phyloP scores from a whole-genome alignment of 2,797 vertebrate species.

The Neostethus bicornis region DNA sequence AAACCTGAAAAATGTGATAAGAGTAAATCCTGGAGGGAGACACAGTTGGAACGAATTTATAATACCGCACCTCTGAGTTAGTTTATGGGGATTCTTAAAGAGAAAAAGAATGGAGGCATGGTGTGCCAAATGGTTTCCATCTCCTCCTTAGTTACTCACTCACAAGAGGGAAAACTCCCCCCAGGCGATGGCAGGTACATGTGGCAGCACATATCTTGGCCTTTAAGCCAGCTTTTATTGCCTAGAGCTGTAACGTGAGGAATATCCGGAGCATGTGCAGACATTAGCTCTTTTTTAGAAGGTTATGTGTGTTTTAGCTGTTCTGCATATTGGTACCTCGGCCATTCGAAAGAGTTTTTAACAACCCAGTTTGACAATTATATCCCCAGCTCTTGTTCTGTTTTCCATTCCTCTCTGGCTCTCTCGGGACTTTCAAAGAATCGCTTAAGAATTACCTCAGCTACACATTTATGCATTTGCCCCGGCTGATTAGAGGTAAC shows the following conservation, averaged over 20 bases:
- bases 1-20: constrained; percentile 15
- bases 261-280: constrained; percentile 55
- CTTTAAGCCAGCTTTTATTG: constrained; percentile 60
- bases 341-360: constrained; percentile 3
- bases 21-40: constrained; percentile 14
- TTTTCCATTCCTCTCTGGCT: constrained; percentile 19
- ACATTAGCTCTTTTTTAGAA: constrained; percentile 36
- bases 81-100: constrained; percentile 42
- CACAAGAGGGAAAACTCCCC: constrained; percentile 48
- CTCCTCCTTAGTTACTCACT: constrained; percentile 39
- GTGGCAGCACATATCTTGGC: constrained; percentile 66
- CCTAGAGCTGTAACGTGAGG: constrained; percentile 62
- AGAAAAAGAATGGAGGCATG: constrained; percentile 36
- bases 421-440: not conserved
- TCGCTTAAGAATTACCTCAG: constrained; percentile 42
- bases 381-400: constrained; percentile 2
- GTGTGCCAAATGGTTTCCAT: constrained; percentile 57
- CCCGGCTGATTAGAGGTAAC: constrained; percentile 44
- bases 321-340: constrained; percentile 2
- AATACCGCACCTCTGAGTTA: constrained; percentile 33
- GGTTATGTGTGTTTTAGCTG: not conserved
- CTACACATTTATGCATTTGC: constrained; percentile 36
- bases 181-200: constrained; percentile 59
- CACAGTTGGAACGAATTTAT: constrained; percentile 31
- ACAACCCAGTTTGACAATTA: not conserved